Base-by-base conservation (phyloP, 2,888 invertebrate genomes). In the Scrobipalpa atriplicella region DNA sequence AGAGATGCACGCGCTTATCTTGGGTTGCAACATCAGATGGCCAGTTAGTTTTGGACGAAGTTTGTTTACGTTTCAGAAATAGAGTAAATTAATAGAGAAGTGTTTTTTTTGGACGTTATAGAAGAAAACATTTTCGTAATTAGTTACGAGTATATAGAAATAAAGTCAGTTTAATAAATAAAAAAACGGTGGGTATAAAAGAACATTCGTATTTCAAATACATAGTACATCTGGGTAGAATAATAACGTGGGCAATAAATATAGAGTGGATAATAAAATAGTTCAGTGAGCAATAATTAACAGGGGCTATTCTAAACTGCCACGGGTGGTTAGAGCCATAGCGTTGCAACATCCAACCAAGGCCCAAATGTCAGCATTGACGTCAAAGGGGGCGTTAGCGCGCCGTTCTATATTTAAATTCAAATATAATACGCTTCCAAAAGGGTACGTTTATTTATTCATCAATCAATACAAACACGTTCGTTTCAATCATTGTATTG, bases 321-420 rank as follows among this genome's bases (percentile, higher is more conserved):
- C 68, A 64, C 69, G 66, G 66, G 65, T 75, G 69, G 74, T 77
- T 78, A 74, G 69, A 66, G 65, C 21, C 21, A 64, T 67, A 61
- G 70, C 67, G 69, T 72, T 71, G 68, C 72, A 68, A 70, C 71
- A 70, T 67, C 72, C 78, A 78, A 82, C 72, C 78, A 78, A 82
- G 78, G 78, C 83, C 83, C 80, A 90, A 92, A 92, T 92, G 90
- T 86, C 91, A 90, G 83, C 76, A 79, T 86, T 92, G 87, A 90
- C 91, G 91, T 92, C 91, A 91, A 72, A 78, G 75, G 82, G 85
- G 84, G 82, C 82, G 83, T 78, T 72, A 72, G 70, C 72, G 67
- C 13, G 29, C 36, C 67, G 75, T 72, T 80, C 87, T 89, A 88
- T 85, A 89, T 86, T 87, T 90, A 29, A 85, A 47, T 47, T 47